Conservation (phyloP, 2,113 vertebrate genomes). For the Hypanus sabinus region DNA sequence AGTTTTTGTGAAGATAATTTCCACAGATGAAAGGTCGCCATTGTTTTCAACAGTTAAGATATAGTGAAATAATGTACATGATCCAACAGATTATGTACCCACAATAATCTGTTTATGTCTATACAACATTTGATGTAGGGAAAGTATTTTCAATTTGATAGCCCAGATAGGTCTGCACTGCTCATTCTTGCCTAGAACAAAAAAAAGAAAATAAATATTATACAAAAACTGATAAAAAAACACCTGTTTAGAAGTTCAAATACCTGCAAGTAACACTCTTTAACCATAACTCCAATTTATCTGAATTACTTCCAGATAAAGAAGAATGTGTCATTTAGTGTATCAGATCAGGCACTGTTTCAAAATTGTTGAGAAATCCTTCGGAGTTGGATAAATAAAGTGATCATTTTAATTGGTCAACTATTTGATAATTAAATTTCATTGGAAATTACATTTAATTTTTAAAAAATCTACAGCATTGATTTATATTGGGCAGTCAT, state of each 20-base stretch:
- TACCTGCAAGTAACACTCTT: not conserved
- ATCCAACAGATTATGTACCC: not conserved
- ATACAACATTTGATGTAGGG: not conserved
- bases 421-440: too few species aligned
- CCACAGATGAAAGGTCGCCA: slow-evolving; percentile 83
- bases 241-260: not conserved
- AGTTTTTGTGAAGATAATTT: slow-evolving; percentile 97
- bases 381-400: not conserved
- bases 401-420: not conserved
- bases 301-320: not conserved
- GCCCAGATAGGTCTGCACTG: not conserved
- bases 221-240: not conserved
- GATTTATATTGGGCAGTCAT: too few species aligned
- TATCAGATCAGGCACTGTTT: not conserved
- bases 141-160: not conserved
- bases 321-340: not conserved
- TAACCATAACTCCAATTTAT: not conserved
- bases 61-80: not conserved
- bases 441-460: too few species aligned
- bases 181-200: not conserved
- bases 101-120: not conserved
- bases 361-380: not conserved
- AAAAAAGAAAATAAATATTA: not conserved
- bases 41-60: slow-evolving; percentile 51
- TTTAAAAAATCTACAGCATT: too few species aligned